Base-by-base conservation (phyloP, 2,888 invertebrate species). In the Sphaerophoria rueppellii region DNA sequence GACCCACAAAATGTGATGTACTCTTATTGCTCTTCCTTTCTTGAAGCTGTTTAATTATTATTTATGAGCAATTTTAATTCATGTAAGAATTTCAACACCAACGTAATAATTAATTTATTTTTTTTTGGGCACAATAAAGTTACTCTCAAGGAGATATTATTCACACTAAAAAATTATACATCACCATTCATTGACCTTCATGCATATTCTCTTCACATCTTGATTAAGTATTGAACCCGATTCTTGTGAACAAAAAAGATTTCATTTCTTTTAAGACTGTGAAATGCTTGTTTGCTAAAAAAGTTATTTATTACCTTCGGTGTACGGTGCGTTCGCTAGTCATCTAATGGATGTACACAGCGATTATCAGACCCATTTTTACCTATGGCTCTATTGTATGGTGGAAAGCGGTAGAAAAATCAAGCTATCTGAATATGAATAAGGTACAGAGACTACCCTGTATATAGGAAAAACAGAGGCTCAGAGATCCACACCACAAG, bases 161-260 rank as follows among this genome's bases (percentile, higher is more conserved):
- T 54, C 12, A 54, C 54, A 24, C 40, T 54, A 54, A 67, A 14
- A n/a, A 54, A 12, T 16, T 4, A 67, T 34, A 48, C 34, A 2
- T n/a, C 24, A 24, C 24, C n/a, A 54, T 57, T 58, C 40, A 40
- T 37, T 75, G 75, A 69, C 77, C 77, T 77, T 77, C 58, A 14
- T 40, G 52, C 55, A 55, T 14, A 14, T 67, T 54, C 54, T 35
- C 37, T 61, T 69, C 34, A 34, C n/a, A 43, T 46, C 32, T 2
- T 55, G 37, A 61, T 77, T 48, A 55, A 77, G 60, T 61, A 55
- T 12, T 54, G 16, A 77, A 70, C 70, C 37, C 16, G 34, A 61
- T 67, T 40, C 40, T 54, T 1, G 40, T 2, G n/a, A 40, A 43
- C 2, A 7, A 9, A 35, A 37, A 65, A 34, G 12, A 32, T 34